Conservation (phyloP, 2,888 invertebrate species). For the Epicampocera succincta region DNA sequence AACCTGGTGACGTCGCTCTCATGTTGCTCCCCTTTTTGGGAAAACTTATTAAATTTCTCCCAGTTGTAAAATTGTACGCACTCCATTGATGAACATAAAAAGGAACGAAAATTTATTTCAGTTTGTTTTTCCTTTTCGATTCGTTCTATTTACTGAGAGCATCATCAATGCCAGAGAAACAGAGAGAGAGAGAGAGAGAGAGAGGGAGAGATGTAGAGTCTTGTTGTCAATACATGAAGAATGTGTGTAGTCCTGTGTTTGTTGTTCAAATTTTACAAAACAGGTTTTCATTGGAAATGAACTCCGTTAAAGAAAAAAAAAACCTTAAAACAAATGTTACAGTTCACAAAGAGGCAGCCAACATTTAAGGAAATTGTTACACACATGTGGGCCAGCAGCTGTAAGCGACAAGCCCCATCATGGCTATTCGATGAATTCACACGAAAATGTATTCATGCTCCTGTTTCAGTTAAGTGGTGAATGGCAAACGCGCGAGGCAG, state of each 20-base stretch:
- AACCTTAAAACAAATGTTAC: slow-evolving; percentile 17
- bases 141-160: slow-evolving; percentile 39
- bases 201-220: too few species aligned
- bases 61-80: slow-evolving; percentile 49
- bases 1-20: neutral
- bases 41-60: neutral
- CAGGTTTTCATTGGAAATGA: slow-evolving; percentile 3
- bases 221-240: neutral
- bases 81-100: slow-evolving; percentile 46
- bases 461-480: slow-evolving; percentile 55
- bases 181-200: too few species aligned
- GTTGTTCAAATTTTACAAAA: slow-evolving; percentile 20
- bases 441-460: slow-evolving; percentile 4
- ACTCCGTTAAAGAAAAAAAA: neutral
- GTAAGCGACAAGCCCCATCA: slow-evolving; percentile 29
- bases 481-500: slow-evolving; percentile 64
- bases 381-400: too few species aligned
- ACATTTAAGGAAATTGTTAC: slow-evolving; percentile 10
- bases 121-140: neutral
- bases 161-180: too few species aligned
- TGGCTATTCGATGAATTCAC: slow-evolving; percentile 25
- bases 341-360: neutral
- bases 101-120: slow-evolving; percentile 18
- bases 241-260: slow-evolving; percentile 8
- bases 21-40: neutral